These are phyloP conservation scores for Drosophila mercatorum DNA, from an alignment of 2,888 invertebrate species.

Conservation along the genomic window DNA sequence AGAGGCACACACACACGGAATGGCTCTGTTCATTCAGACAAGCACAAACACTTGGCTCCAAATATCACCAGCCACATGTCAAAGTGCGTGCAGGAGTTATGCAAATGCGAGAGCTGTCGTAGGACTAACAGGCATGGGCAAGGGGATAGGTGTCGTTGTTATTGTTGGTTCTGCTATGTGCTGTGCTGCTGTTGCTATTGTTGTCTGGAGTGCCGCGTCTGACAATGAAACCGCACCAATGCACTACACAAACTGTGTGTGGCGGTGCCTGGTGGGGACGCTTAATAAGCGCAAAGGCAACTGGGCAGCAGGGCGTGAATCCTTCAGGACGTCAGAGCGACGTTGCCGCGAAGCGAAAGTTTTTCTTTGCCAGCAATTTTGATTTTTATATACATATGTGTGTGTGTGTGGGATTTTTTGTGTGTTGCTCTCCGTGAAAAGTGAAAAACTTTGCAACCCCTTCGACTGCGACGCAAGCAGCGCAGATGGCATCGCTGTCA, in stretches of 20 bases:
- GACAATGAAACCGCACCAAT: conserved; percentile 53
- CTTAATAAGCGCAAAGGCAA: conserved; percentile 61
- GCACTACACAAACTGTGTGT: conserved; percentile 36
- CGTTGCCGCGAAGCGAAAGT: conserved; percentile 69
- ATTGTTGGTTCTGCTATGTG: conserved; percentile 22
- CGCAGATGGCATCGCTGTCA: conserved; percentile 15
- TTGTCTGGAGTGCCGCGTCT: conserved; percentile 53
- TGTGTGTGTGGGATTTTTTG: conserved; percentile 11
- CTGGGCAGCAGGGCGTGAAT: conserved; percentile 52
- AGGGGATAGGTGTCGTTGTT: conserved; percentile 42
- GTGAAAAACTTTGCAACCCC: conserved; percentile 76
- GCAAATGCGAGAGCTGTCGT: conserved; percentile 65
- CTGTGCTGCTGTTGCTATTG: conserved; percentile 28
- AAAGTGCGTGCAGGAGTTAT: conserved; percentile 78
- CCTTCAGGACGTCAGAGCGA: conserved; percentile 44
- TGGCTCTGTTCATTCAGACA: conserved; percentile 66
- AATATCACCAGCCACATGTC: conserved; percentile 67
- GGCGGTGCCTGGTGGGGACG: conserved; percentile 15
- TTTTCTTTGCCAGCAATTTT: conserved; percentile 60
- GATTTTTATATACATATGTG: conserved; percentile 43
- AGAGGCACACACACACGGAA: conserved; percentile 32
- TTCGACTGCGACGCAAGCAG: conserved; percentile 47
- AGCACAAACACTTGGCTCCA: conserved; percentile 65
- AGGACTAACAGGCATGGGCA: conserved; percentile 23
- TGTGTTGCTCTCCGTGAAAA: conserved; percentile 65